Evolutionary conservation across 2,888 invertebrate species (phyloP).

Genomic region (Dynastes grantii): DNA sequence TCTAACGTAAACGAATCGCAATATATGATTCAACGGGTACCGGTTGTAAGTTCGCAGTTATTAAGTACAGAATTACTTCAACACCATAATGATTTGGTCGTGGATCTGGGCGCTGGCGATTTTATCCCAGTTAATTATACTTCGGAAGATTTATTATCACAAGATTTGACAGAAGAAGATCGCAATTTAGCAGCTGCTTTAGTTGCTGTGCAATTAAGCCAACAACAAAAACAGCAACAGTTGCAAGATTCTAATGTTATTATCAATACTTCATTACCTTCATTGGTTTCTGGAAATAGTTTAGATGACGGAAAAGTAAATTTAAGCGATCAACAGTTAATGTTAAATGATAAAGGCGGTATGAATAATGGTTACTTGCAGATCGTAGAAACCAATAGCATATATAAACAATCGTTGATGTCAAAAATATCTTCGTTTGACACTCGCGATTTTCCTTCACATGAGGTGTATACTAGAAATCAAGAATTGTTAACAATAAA

Average conservation of each 20-base stretch:
- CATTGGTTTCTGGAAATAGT: slow-evolving; percentile 56
- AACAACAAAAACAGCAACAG: slow-evolving; percentile 76
- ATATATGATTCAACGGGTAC: slow-evolving; percentile 68
- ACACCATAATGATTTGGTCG: slow-evolving; percentile 68
- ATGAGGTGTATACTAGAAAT: slow-evolving; percentile 43
- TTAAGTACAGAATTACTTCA: slow-evolving; percentile 67
- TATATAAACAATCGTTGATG: slow-evolving; percentile 56
- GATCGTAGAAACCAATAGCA: slow-evolving; percentile 65
- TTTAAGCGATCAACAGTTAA: slow-evolving; percentile 65
- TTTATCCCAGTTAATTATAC: slow-evolving; percentile 69
- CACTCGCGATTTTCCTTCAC: slow-evolving; percentile 45
- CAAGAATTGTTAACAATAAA: slow-evolving; percentile 54
- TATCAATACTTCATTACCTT: slow-evolving; percentile 59
- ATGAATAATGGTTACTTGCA: slow-evolving; percentile 64
- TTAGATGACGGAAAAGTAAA: slow-evolving; percentile 60
- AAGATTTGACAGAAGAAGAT: slow-evolving; percentile 75
- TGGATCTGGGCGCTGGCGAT: slow-evolving; percentile 68
- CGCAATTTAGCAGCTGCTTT: slow-evolving; percentile 76
- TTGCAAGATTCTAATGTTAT: slow-evolving; percentile 63
- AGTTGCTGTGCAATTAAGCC: slow-evolving; percentile 76
- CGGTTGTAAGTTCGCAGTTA: slow-evolving; percentile 67
- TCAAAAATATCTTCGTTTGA: slow-evolving; percentile 47
- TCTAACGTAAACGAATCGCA: slow-evolving; percentile 65
- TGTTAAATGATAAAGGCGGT: slow-evolving; percentile 63
- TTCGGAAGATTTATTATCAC: slow-evolving; percentile 68